A percentile compares a stretch with the other conserved stretches of the same genome.
phyloP scores from a whole-genome alignment of 1,140 invertebrate genomes.

The Lutraria rhynchaena region DNA sequence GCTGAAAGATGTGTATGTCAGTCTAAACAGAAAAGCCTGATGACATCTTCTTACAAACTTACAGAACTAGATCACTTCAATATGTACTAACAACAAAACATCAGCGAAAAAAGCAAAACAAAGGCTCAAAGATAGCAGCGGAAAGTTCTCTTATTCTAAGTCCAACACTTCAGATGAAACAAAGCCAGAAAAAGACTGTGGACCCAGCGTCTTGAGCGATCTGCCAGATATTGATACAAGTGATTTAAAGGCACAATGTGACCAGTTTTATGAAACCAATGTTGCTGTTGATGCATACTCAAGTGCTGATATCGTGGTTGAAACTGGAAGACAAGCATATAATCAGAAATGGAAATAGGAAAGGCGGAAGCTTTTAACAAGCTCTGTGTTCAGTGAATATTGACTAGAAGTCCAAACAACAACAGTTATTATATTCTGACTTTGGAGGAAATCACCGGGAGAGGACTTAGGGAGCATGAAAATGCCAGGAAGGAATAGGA shows the following conservation, averaged over 20 bases:
- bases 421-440: slow-evolving; percentile 22
- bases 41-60: slow-evolving; percentile 12
- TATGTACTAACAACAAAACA: neutral
- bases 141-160: too few relatives aligned
- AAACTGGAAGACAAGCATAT: slow-evolving; percentile 14
- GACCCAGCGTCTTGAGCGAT: slow-evolving; percentile 4
- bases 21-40: slow-evolving; percentile 17
- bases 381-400: slow-evolving; percentile 35
- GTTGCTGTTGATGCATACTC: neutral
- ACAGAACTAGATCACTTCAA: neutral
- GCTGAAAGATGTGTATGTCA: slow-evolving; percentile 10
- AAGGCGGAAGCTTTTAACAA: slow-evolving; percentile 18
- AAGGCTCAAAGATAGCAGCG: slow-evolving; percentile 1
- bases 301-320: neutral
- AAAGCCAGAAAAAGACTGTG: slow-evolving; percentile 24
- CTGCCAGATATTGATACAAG: slow-evolving; percentile 5
- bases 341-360: slow-evolving; percentile 24
- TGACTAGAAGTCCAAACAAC: slow-evolving; percentile 12
- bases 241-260: slow-evolving; percentile 12
- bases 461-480: neutral
- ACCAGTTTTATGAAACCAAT: neutral
- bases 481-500: slow-evolving; percentile 28
- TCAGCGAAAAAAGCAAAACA: slow-evolving; percentile 2
- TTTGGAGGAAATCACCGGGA: slow-evolving; percentile 18
- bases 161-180: neutral